phyloP scores from a whole-genome alignment of 1,140 invertebrate species.

The Oedothorax gibbosus region DNA sequence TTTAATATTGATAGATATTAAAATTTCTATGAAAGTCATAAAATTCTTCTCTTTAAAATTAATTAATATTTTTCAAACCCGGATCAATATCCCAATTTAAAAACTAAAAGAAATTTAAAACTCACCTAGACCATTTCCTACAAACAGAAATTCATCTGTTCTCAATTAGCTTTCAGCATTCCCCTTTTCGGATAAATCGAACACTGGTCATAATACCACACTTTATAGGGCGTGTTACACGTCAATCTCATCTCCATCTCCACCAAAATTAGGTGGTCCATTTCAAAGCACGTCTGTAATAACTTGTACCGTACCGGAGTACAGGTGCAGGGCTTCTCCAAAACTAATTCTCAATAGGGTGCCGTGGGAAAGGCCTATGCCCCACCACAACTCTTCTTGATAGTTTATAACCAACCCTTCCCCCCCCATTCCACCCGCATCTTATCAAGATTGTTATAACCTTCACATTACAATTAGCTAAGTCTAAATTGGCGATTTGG shows the following conservation, averaged over 20 bases:
- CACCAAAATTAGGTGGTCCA: constrained; percentile 56
- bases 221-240: constrained; percentile 39
- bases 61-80: neutral
- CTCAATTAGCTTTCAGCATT: neutral
- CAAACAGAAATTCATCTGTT: neutral
- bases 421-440: neutral
- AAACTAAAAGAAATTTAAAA: neutral
- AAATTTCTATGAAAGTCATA: too few species aligned
- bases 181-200: constrained; percentile 28
- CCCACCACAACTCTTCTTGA: constrained; percentile 24
- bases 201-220: neutral
- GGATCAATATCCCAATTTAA: neutral
- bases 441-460: neutral
- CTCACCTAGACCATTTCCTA: neutral
- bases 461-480: too few species aligned
- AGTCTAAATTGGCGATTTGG: too few species aligned
- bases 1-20: too few species aligned
- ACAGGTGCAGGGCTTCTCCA: constrained; percentile 48
- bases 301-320: constrained; percentile 55
- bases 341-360: constrained; percentile 57
- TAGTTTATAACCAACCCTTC: neutral
- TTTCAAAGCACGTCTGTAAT: neutral
- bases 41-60: neutral
- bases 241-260: constrained; percentile 50
- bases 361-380: neutral